Evolutionary conservation across 2,797 vertebrate genomes (phyloP), one percentile per base, ranked within the genome.

Genomic region (Fringilla coelebs): DNA sequence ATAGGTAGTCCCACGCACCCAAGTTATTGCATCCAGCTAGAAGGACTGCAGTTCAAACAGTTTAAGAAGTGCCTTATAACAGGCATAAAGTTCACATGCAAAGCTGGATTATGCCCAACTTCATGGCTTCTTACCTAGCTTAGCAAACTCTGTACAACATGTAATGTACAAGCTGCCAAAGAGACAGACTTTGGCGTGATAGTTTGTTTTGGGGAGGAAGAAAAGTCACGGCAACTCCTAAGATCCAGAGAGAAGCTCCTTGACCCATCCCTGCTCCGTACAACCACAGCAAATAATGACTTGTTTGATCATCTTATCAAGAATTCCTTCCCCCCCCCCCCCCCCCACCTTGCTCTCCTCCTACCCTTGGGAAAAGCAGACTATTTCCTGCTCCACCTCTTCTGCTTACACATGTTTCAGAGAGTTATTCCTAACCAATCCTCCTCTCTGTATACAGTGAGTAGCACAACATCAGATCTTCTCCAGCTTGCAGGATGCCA

Each of bases 161-260:
- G 8, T 18, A 40, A 43, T 0, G 0, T 26, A 57, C 1, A 0
- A 28, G 40, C 26, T 55, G 43, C 26, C 52, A 52, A 36, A 70
- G 25, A 45, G 16, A 81, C 19, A 79, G 71, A 46, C 34, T 63
- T 76, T 18, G 26, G 43, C n/a, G 84, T 8, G n/a, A 40, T 2
- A 36, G 18, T 25, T 63, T 25, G 31, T 29, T 81, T 75, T 21
- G 22, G 8, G 22, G 40, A 85, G 7, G n/a, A 85, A 73, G 29
- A 54, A 17, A 32, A 85, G 18, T 41, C 61, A 66, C 2, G 1
- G n/a, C 46, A 86, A 13, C 17, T 32, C 26, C 32, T 16, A 16
- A 29, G 36, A 55, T 36, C 5, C 28, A 68, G 7, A 58, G 18
- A 82, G 60, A 29, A 83, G 29, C 19, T 79, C 49, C 52, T 67